A percentile compares a stretch with the other conserved stretches of the same genome.
phyloP scores from a whole-genome alignment of 2,797 vertebrate species.

The Chiloscyllium punctatum region DNA sequence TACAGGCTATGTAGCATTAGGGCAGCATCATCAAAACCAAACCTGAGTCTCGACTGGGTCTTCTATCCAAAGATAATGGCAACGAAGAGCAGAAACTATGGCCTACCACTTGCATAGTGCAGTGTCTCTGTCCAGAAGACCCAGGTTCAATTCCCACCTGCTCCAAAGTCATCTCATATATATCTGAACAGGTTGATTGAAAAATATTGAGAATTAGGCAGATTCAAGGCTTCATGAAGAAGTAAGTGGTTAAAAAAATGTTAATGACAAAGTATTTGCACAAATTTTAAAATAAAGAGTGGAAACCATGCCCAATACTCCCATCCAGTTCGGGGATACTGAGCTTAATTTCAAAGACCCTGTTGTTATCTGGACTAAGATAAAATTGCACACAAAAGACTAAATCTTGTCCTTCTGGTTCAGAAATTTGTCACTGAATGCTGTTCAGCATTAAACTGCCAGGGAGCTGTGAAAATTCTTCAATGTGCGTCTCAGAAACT shows the following conservation, averaged over 20 bases:
- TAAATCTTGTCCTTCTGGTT: not conserved
- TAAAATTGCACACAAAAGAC: not conserved
- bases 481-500: not conserved
- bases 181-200: too few relatives aligned
- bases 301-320: not conserved
- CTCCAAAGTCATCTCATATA: too few relatives aligned
- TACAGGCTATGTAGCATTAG: not conserved
- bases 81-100: not conserved
- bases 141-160: too few relatives aligned
- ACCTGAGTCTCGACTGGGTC: not conserved
- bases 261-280: too few relatives aligned
- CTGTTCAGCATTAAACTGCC: not conserved
- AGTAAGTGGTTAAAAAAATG: too few relatives aligned
- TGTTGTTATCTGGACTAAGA: not conserved
- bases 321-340: not conserved
- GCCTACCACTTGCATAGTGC: too few relatives aligned
- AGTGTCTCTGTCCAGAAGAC: too few relatives aligned
- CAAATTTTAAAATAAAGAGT: not conserved
- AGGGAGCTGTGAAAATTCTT: not conserved
- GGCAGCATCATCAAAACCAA: not conserved
- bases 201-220: too few relatives aligned
- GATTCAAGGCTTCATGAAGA: too few relatives aligned
- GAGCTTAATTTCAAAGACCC: not conserved
- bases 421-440: not conserved
- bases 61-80: not conserved